phyloP scores from a whole-genome alignment of 2,888 invertebrate genomes.

The Ischnus inquisitorius region DNA sequence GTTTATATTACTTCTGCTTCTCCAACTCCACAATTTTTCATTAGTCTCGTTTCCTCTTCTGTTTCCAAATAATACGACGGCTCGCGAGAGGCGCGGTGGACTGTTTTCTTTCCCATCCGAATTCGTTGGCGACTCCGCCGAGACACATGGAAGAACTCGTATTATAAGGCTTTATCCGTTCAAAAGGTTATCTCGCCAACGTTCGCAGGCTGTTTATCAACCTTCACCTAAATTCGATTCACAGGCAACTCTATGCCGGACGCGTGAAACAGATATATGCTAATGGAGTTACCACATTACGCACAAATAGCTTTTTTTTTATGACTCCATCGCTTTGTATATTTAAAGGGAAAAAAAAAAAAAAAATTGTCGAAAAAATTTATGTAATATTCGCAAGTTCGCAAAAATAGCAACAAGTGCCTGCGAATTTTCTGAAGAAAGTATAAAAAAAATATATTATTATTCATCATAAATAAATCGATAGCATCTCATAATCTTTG shows the following conservation, averaged over 20 bases:
- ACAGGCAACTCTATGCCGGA: conserved; percentile 38
- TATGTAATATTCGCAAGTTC: no score
- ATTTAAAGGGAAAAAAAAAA: no score
- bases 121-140: conserved; percentile 10
- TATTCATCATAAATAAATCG: no score
- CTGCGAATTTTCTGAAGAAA: no score
- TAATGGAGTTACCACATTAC: conserved; percentile 49
- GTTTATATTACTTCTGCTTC: neutral
- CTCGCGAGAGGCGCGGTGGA: neutral
- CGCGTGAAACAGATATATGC: conserved; percentile 41
- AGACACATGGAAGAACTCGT: conserved; percentile 16
- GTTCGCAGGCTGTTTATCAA: conserved; percentile 69
- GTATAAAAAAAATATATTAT: no score
- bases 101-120: conserved; percentile 7
- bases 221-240: conserved; percentile 73
- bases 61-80: neutral
- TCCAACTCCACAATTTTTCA: neutral
- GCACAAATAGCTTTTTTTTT: conserved; percentile 8
- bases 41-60: neutral
- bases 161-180: conserved; percentile 64
- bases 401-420: no score
- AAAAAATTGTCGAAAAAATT: no score
- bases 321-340: no score
- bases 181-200: conserved; percentile 73
- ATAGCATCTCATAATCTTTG: no score